Conservation (phyloP, 2,888 invertebrate genomes). For the Caenorhabditis sp. region DNA sequence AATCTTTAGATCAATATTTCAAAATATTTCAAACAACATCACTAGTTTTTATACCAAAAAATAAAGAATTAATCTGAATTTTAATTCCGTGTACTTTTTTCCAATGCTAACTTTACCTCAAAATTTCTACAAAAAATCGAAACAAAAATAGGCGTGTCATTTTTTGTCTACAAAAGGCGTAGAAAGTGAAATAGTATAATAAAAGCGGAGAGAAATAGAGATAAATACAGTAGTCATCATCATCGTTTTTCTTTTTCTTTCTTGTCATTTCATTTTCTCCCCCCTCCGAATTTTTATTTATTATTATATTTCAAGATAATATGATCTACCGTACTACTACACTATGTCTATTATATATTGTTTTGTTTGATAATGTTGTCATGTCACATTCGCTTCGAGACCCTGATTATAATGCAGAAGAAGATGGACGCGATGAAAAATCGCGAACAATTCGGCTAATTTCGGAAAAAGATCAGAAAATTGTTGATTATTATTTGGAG, state of each 20-base stretch:
- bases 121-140: slow-evolving; percentile 11
- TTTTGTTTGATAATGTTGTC: slow-evolving; percentile 7
- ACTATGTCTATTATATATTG: neutral
- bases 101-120: no score
- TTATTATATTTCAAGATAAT: slow-evolving; percentile 8
- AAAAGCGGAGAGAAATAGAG: neutral
- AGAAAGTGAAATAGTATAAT: neutral
- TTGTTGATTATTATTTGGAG: slow-evolving; percentile 61
- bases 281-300: neutral
- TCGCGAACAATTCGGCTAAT: slow-evolving; percentile 35
- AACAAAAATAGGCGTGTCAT: slow-evolving; percentile 1
- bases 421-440: slow-evolving; percentile 8
- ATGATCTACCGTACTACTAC: slow-evolving; percentile 3
- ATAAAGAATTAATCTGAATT: no score
- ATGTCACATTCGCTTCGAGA: slow-evolving; percentile 29
- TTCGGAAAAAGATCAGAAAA: slow-evolving; percentile 53
- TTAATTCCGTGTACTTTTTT: no score
- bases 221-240: slow-evolving; percentile 4
- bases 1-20: no score
- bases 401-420: slow-evolving; percentile 2
- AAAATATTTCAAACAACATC: no score
- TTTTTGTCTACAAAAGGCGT: neutral
- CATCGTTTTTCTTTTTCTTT: slow-evolving; percentile 8
- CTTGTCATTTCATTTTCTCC: slow-evolving; percentile 14
- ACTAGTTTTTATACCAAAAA: no score